Percentiles rank a stretch among this genome's conserved stretches.
Evolutionary conservation across 37 sponge, comb jelly and placozoan genomes (phyloP).

Genomic region (Beroe forskalii): DNA sequence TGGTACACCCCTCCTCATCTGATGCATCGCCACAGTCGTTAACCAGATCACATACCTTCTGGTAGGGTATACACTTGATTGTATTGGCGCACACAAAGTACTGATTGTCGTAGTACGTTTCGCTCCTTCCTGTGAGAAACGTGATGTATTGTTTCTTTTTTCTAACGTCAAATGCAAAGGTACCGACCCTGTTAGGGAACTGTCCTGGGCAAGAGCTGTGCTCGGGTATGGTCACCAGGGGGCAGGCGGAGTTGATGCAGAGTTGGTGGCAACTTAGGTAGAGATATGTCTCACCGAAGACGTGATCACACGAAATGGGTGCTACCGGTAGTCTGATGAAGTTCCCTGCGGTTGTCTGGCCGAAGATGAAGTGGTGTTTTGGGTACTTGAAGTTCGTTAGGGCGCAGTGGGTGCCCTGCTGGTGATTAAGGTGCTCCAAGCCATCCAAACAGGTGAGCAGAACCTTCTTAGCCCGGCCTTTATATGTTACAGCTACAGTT

Average conservation of each 20-base stretch:
- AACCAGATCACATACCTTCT: neutral
- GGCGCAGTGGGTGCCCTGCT: neutral
- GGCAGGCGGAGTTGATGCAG: neutral
- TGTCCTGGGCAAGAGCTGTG: neutral
- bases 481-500: neutral
- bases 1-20: neutral
- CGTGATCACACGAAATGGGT: neutral
- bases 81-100: neutral
- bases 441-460: neutral
- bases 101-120: neutral
- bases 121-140: neutral
- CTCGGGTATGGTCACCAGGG: neutral
- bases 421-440: neutral
- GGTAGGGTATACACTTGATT: neutral
- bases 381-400: neutral
- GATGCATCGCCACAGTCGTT: conserved; percentile 4
- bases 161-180: neutral
- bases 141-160: neutral
- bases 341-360: neutral
- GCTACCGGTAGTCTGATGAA: neutral
- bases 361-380: neutral
- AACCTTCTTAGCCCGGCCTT: neutral
- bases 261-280: neutral
- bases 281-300: neutral
- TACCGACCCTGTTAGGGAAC: neutral